A percentile compares a stretch with the other conserved stretches of the same genome.
Evolutionary conservation across 2,888 invertebrate genomes (phyloP).

Genomic region (Cantharis rustica): DNA sequence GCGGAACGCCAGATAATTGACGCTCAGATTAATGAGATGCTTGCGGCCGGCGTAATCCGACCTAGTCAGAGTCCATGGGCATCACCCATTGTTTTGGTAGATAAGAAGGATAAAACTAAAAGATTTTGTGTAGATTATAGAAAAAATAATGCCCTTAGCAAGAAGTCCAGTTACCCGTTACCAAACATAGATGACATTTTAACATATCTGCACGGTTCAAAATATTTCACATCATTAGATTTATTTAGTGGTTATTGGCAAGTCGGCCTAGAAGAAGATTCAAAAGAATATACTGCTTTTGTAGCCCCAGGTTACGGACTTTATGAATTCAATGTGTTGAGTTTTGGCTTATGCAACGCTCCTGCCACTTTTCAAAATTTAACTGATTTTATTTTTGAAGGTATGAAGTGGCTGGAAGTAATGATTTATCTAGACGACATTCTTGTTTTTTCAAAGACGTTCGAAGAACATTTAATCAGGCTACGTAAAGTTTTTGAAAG

Average conservation of each 20-base stretch:
- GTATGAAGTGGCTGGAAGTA: constrained; percentile 35
- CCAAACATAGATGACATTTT: constrained; percentile 36
- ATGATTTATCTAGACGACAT: constrained; percentile 37
- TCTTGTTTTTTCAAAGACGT: constrained; percentile 29
- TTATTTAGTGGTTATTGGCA: constrained; percentile 37
- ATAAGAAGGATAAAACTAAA: too few species aligned
- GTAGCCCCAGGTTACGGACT: too few species aligned
- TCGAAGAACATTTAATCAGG: constrained; percentile 29
- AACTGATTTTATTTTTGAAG: too few species aligned
- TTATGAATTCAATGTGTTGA: too few species aligned
- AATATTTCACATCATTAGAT: constrained; percentile 35
- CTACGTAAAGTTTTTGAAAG: constrained; percentile 28
- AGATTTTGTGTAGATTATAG: constrained; percentile 32
- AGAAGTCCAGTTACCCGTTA: constrained; percentile 34
- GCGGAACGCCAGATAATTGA: too few species aligned
- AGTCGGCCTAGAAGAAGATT: constrained; percentile 20
- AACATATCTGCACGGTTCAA: constrained; percentile 26
- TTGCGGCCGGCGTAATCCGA: too few species aligned
- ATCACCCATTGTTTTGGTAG: too few species aligned
- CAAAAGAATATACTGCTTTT: too few species aligned
- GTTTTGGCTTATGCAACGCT: too few species aligned
- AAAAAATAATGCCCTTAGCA: constrained; percentile 25
- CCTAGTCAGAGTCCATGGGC: too few species aligned
- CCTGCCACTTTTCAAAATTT: too few species aligned
- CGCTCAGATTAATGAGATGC: too few species aligned